A percentile compares a stretch with the other conserved stretches of the same genome.
phyloP scores from a whole-genome alignment of 2,113 vertebrate species.

The Symphodus melops region DNA sequence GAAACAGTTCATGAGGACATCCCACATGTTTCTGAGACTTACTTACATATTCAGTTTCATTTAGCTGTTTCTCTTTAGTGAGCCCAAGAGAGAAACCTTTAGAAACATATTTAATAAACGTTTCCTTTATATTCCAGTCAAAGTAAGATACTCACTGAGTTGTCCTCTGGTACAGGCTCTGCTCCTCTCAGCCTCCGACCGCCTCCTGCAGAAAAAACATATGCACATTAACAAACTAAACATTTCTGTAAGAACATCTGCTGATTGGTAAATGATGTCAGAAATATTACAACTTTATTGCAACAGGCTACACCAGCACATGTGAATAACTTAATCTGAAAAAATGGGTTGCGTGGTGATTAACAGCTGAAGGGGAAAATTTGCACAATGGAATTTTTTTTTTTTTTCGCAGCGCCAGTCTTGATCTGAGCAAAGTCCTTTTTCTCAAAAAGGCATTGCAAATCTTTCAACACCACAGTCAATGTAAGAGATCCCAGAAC shows the following conservation, averaged over 20 bases:
- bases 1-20: not conserved
- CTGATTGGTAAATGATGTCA: not conserved
- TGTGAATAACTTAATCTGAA: not conserved
- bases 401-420: not conserved
- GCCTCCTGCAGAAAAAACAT: slow-evolving; percentile 64
- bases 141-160: slow-evolving; percentile 77
- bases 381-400: slow-evolving; percentile 5
- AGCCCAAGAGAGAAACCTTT: not conserved
- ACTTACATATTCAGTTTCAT: not conserved
- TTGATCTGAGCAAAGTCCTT: not conserved
- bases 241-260: not conserved
- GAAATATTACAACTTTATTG: not conserved
- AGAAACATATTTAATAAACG: too few species aligned
- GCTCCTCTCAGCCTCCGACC: slow-evolving; percentile 77
- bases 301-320: not conserved
- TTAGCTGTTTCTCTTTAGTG: not conserved
- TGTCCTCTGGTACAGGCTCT: slow-evolving; percentile 73
- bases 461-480: not conserved
- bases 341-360: not conserved
- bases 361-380: slow-evolving; percentile 4
- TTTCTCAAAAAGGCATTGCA: not conserved
- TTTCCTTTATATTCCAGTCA: not conserved
- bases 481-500: not conserved
- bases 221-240: not conserved
- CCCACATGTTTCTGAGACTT: not conserved